Conservation (phyloP, 2,888 invertebrate species). For the Clistopyga incitator region DNA sequence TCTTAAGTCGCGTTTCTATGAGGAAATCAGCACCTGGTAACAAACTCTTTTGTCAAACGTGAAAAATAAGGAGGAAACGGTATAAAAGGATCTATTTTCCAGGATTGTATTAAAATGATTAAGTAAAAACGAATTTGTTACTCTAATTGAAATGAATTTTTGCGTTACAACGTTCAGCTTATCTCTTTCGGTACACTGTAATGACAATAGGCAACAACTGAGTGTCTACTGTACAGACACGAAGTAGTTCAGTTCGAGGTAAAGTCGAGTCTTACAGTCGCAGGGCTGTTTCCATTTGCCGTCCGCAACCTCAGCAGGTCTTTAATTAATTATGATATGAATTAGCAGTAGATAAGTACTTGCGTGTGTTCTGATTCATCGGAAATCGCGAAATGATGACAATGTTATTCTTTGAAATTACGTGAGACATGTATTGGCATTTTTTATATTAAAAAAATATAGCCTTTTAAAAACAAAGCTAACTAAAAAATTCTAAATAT, state of each 20-base stretch:
- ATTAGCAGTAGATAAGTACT: constrained; percentile 8
- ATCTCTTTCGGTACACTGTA: background rate
- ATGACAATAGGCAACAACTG: background rate
- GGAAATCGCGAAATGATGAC: background rate
- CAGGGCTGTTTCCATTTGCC: background rate
- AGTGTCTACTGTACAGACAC: background rate
- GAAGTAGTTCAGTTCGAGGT: background rate
- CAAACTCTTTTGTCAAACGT: too few relatives aligned
- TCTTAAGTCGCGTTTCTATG: too few relatives aligned
- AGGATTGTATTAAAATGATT: too few relatives aligned
- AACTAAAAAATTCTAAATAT: too few relatives aligned
- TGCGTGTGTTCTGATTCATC: constrained; percentile 17
- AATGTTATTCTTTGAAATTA: background rate
- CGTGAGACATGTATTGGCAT: background rate
- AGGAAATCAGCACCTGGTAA: too few relatives aligned
- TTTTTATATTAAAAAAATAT: background rate
- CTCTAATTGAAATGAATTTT: background rate
- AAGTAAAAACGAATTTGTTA: too few relatives aligned
- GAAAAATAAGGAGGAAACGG: too few relatives aligned
- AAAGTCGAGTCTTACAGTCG: constrained; percentile 25
- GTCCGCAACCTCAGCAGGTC: constrained; percentile 23
- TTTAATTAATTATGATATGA: constrained; percentile 16
- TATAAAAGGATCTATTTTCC: too few relatives aligned
- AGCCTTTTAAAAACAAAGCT: background rate
- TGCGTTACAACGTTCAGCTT: background rate